Percentiles rank a stretch among this genome's conserved stretches.
Conservation (phyloP, 2,888 invertebrate species). For the Trissoscelio sp. region DNA sequence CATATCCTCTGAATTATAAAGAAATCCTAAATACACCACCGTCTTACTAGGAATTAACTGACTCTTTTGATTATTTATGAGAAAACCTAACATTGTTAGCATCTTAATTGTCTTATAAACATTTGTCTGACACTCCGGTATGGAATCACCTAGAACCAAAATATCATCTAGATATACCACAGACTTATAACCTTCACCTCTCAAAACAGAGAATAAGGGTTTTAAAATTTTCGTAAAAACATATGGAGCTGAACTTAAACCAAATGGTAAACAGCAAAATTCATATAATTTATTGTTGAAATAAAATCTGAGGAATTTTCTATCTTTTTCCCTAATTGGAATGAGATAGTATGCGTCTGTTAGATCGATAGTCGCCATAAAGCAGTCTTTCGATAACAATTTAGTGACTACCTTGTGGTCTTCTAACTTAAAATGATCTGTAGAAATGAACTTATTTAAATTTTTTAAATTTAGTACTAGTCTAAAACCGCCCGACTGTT, state of each 20-base stretch:
- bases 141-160: constrained; percentile 8
- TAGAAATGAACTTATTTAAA: constrained; percentile 52
- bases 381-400: constrained; percentile 30
- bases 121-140: neutral
- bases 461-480: constrained; percentile 57
- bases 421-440: constrained; percentile 64
- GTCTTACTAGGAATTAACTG: neutral
- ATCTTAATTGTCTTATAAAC: neutral
- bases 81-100: constrained; percentile 4
- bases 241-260: constrained; percentile 63
- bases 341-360: constrained; percentile 56
- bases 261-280: constrained; percentile 66
- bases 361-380: constrained; percentile 50
- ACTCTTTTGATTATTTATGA: constrained; percentile 5
- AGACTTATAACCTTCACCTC: constrained; percentile 23
- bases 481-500: constrained; percentile 40
- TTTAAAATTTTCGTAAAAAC: constrained; percentile 68
- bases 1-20: constrained; percentile 1
- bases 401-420: constrained; percentile 46
- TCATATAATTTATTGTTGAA: constrained; percentile 57
- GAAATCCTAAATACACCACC: constrained; percentile 4
- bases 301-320: constrained; percentile 65
- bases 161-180: constrained; percentile 69
- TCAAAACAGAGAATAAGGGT: constrained; percentile 53
- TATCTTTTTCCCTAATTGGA: constrained; percentile 32